These are phyloP conservation scores for Aspidoscelis tigris DNA, from an alignment of 2,113 vertebrate genomes.

Conservation along the genomic window DNA sequence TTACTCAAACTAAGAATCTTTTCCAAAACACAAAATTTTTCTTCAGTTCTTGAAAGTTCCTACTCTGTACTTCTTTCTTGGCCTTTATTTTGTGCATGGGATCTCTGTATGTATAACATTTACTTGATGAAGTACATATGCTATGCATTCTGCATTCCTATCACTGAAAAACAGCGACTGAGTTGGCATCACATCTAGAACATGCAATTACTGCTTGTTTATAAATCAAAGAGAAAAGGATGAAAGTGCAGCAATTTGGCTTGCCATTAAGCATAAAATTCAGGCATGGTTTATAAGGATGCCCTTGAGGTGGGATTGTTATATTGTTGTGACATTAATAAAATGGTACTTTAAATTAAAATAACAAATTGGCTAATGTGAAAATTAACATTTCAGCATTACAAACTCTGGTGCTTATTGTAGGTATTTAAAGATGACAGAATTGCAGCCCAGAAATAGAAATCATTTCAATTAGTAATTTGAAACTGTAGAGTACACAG, in stretches of 20 bases:
- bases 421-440: neutral
- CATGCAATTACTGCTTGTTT: neutral
- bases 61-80: neutral
- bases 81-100: neutral
- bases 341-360: neutral
- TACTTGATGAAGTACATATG: neutral
- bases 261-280: slow-evolving; percentile 31
- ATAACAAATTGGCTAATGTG: neutral
- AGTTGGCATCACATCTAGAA: neutral
- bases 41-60: too few species aligned
- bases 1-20: neutral
- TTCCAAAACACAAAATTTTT: neutral
- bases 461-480: neutral
- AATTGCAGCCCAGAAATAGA: neutral
- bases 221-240: slow-evolving; percentile 24
- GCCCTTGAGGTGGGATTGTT: neutral
- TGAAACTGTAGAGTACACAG: neutral
- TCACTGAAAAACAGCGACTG: neutral
- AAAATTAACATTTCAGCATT: neutral
- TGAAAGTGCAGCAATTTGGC: slow-evolving; percentile 21
- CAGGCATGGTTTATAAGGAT: neutral
- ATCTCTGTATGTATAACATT: neutral
- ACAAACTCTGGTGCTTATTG: neutral
- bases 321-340: neutral
- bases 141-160: neutral